Evolutionary conservation across 2,888 invertebrate species (phyloP).

Genomic region (Euzetes globulus): DNA sequence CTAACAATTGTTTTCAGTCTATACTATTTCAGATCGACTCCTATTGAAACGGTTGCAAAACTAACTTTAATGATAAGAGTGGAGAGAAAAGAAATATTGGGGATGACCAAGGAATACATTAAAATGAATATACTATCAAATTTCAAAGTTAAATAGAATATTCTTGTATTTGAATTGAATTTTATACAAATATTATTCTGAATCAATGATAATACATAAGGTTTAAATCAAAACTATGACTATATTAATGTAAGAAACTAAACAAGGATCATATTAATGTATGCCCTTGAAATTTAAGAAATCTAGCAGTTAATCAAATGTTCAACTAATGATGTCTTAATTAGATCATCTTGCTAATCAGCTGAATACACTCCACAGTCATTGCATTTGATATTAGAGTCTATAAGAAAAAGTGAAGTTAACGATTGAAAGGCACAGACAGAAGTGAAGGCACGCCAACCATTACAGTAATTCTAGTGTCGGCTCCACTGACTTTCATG

Average conservation of each 20-base stretch:
- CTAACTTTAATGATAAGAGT: neutral
- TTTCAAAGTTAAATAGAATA: no score
- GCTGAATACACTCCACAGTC: no score
- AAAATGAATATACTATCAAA: no score
- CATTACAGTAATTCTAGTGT: slow-evolving; percentile 21
- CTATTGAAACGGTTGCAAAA: neutral
- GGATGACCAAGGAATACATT: neutral
- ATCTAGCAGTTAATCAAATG: no score
- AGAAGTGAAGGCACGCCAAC: neutral
- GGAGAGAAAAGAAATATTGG: neutral
- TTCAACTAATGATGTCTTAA: neutral
- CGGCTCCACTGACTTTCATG: slow-evolving; percentile 20
- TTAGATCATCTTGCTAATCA: neutral
- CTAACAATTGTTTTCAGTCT: neutral
- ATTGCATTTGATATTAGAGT: neutral
- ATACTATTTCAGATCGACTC: neutral
- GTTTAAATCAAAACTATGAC: no score
- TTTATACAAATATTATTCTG: no score
- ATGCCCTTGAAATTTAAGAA: no score
- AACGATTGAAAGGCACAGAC: neutral
- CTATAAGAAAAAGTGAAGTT: neutral
- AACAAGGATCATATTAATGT: no score
- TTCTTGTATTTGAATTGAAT: no score
- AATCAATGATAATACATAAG: no score
- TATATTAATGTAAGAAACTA: no score